A percentile compares a stretch with the other conserved stretches of the same genome.
Evolutionary conservation across 2,113 vertebrate species (phyloP).

Genomic region (Chaenogobius annularis): DNA sequence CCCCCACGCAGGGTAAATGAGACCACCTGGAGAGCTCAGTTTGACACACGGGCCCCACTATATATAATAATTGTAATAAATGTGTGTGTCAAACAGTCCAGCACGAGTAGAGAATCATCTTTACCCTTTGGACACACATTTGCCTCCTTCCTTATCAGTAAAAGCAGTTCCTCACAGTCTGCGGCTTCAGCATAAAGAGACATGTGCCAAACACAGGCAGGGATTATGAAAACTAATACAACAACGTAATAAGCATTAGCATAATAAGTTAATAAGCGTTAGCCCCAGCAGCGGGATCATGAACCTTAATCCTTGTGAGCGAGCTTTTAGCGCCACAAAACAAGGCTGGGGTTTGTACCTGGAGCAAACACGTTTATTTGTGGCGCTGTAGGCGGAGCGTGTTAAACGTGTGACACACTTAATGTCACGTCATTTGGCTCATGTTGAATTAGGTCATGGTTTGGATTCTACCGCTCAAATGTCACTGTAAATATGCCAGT

Average conservation of each 20-base stretch:
- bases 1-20: no score
- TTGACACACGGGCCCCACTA: no score
- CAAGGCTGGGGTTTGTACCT: not conserved
- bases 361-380: not conserved
- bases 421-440: not conserved
- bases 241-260: conserved; percentile 9
- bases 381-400: not conserved
- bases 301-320: not conserved
- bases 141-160: not conserved
- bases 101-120: not conserved
- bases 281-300: conserved; percentile 1
- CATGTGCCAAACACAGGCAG: not conserved
- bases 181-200: not conserved
- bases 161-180: not conserved
- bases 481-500: not conserved
- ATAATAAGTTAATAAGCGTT: conserved; percentile 10
- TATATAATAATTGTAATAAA: no score
- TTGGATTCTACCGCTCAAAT: not conserved
- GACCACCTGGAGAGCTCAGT: no score
- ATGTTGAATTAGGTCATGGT: not conserved
- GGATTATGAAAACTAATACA: conserved; percentile 8
- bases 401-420: not conserved
- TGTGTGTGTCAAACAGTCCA: no score
- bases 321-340: not conserved
- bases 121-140: not conserved